Evolutionary conservation across 2,113 vertebrate genomes (phyloP), one percentile per base, ranked within the genome.

Genomic region (Amblyopsis rosae): DNA sequence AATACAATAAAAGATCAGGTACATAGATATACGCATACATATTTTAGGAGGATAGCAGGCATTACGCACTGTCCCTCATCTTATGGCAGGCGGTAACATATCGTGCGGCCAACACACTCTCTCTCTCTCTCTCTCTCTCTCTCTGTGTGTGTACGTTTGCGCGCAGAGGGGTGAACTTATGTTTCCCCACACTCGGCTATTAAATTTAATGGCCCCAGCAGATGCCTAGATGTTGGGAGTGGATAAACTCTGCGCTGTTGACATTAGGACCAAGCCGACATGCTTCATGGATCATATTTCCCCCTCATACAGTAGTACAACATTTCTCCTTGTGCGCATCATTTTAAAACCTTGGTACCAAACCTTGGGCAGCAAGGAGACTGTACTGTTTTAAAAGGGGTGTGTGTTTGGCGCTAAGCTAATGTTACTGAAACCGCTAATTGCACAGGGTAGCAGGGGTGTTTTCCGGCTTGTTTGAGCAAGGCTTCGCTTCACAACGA

Each of bases 181-280:
- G 16, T 49, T 26, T 45, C 12, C 12, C 7, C 12, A 32, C 15
- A 33, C 67, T 9, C 8, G 6, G 10, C 74, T 69, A 76, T 85
- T 79, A 81, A 79, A 81, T 74, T 72, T 69, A 86, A 87, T 69
- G 74, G 74, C 72, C 35, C 7, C 1, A 59, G 62, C 12, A n/a
- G 59, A 65, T 53, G 65, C 69, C 76, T 59, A 62, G 74, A 71
- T 51, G 9, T 77, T 76, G 66, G 80, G 82, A 72, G 76, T 67
- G 57, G 71, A 60, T 51, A 60, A 9, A 65, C 59, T 70, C 69
- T 41, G 47, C 32, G 4, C 47, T 15, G 48, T 59, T 11, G 65
- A 89, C 81, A 73, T 59, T 47, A 56, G 60, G 68, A 59, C 60
- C 75, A 82, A 86, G 89, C 87, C 88, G 68, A 65, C 77, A 64